Percentiles rank a stretch among this genome's conserved stretches.
Evolutionary conservation across 1,140 invertebrate genomes (phyloP).

Genomic region (Campoletis sonorensis): DNA sequence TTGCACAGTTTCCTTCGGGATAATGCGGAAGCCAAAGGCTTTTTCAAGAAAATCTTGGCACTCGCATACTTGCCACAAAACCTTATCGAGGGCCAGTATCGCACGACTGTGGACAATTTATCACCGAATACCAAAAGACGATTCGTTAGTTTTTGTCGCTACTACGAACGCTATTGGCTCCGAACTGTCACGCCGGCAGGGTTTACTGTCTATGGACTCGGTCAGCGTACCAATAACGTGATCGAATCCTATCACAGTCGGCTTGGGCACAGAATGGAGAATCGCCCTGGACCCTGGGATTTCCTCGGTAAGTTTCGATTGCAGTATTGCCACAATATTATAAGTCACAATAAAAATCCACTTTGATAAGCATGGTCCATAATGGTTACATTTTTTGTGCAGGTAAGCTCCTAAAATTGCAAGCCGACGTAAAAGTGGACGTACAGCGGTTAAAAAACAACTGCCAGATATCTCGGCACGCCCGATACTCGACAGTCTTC

Average conservation of each 20-base stretch:
- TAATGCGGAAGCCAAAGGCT: neutral
- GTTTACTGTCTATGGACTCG: slow-evolving; percentile 28
- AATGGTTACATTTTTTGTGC: neutral
- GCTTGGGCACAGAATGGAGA: slow-evolving; percentile 12
- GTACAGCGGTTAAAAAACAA: neutral
- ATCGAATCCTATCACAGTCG: slow-evolving; percentile 13
- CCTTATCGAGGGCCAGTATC: neutral
- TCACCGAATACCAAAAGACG: no score
- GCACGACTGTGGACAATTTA: no score
- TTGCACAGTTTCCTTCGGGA: neutral
- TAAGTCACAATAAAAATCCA: neutral
- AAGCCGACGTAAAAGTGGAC: neutral
- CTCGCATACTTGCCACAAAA: neutral
- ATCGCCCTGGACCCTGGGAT: slow-evolving; percentile 31
- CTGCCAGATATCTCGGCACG: neutral
- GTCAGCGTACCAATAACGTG: slow-evolving; percentile 27
- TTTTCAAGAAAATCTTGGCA: neutral
- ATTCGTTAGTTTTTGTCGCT: neutral
- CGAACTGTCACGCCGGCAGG: slow-evolving; percentile 31
- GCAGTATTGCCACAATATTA: neutral
- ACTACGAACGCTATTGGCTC: slow-evolving; percentile 34
- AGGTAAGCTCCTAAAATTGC: slow-evolving; percentile 30
- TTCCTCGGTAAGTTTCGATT: slow-evolving; percentile 23
- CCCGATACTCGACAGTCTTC: slow-evolving; percentile 16
- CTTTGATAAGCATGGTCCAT: neutral